phyloP scores from a whole-genome alignment of 2,888 invertebrate genomes.

The Pollenia amentaria region DNA sequence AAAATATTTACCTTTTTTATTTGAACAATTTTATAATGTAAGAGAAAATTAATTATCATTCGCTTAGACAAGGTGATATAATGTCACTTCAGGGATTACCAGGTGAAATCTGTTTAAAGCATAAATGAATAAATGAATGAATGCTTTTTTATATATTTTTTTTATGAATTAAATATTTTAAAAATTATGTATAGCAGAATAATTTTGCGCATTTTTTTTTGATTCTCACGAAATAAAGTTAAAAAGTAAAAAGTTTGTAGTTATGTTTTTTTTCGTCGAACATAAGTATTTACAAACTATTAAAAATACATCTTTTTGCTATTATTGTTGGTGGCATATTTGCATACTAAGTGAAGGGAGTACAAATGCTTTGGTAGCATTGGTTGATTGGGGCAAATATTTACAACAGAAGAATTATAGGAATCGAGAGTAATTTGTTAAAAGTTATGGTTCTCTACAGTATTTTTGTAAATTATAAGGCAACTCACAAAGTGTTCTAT shows the following conservation, averaged over 20 bases:
- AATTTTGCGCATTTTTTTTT: background rate
- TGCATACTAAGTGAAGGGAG: constrained; percentile 15
- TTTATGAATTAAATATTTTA: constrained; percentile 31
- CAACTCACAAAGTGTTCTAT: too few relatives aligned
- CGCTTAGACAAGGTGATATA: constrained; percentile 60
- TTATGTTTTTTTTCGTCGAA: background rate
- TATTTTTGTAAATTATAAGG: too few relatives aligned
- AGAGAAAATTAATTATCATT: constrained; percentile 68
- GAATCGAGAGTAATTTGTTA: too few relatives aligned
- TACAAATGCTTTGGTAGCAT: background rate
- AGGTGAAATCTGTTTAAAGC: constrained; percentile 57
- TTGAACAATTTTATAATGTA: constrained; percentile 40
- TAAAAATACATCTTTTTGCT: constrained; percentile 9
- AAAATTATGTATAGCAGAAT: constrained; percentile 27
- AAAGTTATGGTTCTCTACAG: too few relatives aligned
- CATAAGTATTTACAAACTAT: constrained; percentile 32
- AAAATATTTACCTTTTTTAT: constrained; percentile 34
- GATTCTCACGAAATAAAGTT: background rate
- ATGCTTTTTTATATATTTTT: background rate
- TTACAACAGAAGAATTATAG: too few relatives aligned
- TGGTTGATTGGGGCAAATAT: too few relatives aligned
- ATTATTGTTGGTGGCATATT: constrained; percentile 48
- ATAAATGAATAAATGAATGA: constrained; percentile 47
- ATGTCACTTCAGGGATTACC: constrained; percentile 63
- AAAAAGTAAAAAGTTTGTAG: background rate